Percentiles rank a stretch among this genome's conserved stretches.
These are phyloP conservation scores for Drosophila leontia DNA, from an alignment of 1,140 invertebrate genomes.

Conservation along the genomic window DNA sequence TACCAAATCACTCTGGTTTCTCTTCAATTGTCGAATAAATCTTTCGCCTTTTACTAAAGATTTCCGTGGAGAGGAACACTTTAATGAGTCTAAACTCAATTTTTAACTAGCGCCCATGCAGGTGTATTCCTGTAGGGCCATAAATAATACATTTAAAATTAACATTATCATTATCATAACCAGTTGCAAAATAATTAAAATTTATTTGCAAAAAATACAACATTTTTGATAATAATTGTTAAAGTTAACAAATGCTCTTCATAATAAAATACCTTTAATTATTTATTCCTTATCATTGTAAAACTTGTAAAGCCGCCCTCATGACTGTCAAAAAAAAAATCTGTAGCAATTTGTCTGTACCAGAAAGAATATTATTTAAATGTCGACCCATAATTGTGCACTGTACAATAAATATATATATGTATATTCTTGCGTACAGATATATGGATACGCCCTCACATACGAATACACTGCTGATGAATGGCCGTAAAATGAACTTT, in stretches of 20 bases:
- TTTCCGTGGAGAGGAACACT: conserved; percentile 85
- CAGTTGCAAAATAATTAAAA: no score
- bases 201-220: no score
- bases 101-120: conserved; percentile 22
- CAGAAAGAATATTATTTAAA: conserved; percentile 58
- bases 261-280: no score
- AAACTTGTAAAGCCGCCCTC: neutral
- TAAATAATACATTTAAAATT: neutral
- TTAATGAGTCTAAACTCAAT: conserved; percentile 82
- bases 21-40: conserved; percentile 85
- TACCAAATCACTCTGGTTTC: conserved; percentile 66
- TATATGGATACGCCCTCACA: conserved; percentile 9
- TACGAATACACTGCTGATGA: conserved; percentile 39
- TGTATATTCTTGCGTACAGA: neutral
- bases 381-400: conserved; percentile 48
- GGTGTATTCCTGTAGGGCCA: conserved; percentile 7
- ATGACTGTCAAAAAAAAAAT: conserved; percentile 6
- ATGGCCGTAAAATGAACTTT: conserved; percentile 66
- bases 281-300: no score
- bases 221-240: no score
- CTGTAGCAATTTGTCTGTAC: conserved; percentile 45
- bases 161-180: no score
- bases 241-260: no score
- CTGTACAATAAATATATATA: neutral
- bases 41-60: conserved; percentile 86